A percentile compares a stretch with the other conserved stretches of the same genome.
These are phyloP conservation scores for Hirtodrosophila alboralis DNA, from an alignment of 2,888 invertebrate species.

Conservation along the genomic window DNA sequence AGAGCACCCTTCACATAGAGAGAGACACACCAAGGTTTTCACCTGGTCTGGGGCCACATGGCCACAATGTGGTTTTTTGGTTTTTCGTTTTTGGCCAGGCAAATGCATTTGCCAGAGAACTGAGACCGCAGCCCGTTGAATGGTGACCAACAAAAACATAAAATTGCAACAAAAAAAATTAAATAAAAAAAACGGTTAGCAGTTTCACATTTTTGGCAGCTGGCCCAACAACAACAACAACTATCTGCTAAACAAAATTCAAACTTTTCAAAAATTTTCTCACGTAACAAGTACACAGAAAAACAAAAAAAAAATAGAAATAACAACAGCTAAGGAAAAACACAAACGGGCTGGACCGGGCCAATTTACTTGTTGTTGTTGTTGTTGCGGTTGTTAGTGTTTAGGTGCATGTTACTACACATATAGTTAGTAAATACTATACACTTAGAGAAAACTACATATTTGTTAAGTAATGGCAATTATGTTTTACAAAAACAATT, in stretches of 20 bases:
- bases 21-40: constrained; percentile 54
- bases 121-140: constrained; percentile 22
- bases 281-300: constrained; percentile 75
- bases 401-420: constrained; percentile 38
- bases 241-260: constrained; percentile 48
- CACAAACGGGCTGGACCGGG: constrained; percentile 52
- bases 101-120: constrained; percentile 55
- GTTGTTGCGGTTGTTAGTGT: constrained; percentile 33
- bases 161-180: constrained; percentile 51
- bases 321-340: constrained; percentile 34
- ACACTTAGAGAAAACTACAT: no score
- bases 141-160: constrained; percentile 48
- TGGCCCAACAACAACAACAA: constrained; percentile 39
- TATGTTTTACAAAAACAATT: no score
- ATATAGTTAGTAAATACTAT: constrained; percentile 8
- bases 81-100: constrained; percentile 33
- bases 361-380: constrained; percentile 56
- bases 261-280: constrained; percentile 69
- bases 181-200: constrained; percentile 57
- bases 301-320: constrained; percentile 31
- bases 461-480: no score
- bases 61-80: constrained; percentile 55
- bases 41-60: constrained; percentile 51
- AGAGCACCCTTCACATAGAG: constrained; percentile 53
- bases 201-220: constrained; percentile 65